These are phyloP conservation scores for Petrocephalus microphthalmus DNA, from an alignment of 2,113 vertebrate genomes.

Conservation along the genomic window DNA sequence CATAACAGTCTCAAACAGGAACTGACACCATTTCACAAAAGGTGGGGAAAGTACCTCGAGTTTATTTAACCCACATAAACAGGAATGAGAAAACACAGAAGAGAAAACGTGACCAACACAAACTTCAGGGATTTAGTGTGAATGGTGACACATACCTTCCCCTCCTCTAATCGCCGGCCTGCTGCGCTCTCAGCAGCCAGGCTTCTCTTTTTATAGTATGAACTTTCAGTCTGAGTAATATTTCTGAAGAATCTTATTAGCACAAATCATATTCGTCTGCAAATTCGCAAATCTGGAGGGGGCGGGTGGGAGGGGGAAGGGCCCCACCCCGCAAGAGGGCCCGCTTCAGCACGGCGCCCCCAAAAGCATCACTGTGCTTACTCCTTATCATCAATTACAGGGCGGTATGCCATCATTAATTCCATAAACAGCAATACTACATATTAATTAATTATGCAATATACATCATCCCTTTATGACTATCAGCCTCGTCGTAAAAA, in stretches of 20 bases:
- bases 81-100: conserved; percentile 47
- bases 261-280: conserved; percentile 14
- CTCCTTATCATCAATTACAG: background rate
- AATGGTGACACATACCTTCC: conserved; percentile 58
- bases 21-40: conserved; percentile 47
- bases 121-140: conserved; percentile 45
- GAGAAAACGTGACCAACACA: conserved; percentile 51
- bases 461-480: background rate
- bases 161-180: conserved; percentile 36
- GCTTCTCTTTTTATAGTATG: conserved; percentile 22
- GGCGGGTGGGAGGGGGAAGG: background rate
- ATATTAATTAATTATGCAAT: background rate
- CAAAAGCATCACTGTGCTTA: background rate
- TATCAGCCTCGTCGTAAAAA: background rate
- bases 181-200: conserved; percentile 41
- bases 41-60: conserved; percentile 60
- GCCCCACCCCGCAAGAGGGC: background rate
- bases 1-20: conserved; percentile 65
- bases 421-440: background rate
- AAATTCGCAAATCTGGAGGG: background rate
- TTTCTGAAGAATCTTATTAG: conserved; percentile 11
- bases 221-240: conserved; percentile 31
- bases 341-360: background rate
- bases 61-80: conserved; percentile 53
- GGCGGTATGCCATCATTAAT: background rate